phyloP scores from a whole-genome alignment of 2,888 invertebrate species.

The Papilio protenor region DNA sequence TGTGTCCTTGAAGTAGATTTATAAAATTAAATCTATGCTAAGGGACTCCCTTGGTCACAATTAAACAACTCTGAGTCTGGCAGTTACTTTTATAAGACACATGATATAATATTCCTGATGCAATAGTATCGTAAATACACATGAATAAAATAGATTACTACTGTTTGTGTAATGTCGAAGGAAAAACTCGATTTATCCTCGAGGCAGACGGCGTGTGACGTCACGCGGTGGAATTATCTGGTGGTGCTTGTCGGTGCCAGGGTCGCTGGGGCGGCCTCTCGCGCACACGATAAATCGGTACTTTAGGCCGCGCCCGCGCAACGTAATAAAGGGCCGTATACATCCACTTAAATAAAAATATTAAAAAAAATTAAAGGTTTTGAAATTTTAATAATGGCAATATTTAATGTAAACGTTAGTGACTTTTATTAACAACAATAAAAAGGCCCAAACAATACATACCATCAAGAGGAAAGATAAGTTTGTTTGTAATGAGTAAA shows the following conservation, averaged over 20 bases:
- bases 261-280: conserved; percentile 65
- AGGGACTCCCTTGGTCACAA: background rate
- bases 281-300: conserved; percentile 67
- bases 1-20: background rate
- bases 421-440: background rate
- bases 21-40: background rate
- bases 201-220: conserved; percentile 51
- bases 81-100: background rate
- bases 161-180: conserved; percentile 27
- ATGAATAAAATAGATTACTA: background rate
- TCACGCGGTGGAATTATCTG: conserved; percentile 65
- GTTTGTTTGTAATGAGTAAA: conserved; percentile 3
- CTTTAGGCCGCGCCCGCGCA: conserved; percentile 67
- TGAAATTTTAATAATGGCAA: background rate
- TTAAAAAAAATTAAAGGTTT: background rate
- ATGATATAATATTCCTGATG: background rate
- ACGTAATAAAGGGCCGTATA: conserved; percentile 2
- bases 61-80: background rate
- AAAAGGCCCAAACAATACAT: background rate
- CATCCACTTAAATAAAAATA: background rate
- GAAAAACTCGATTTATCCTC: conserved; percentile 51
- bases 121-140: background rate
- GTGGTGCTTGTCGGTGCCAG: conserved; percentile 74
- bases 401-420: background rate
- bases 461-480: background rate